phyloP scores from a whole-genome alignment of 1,140 invertebrate species.

The Zaprionus camerounensis region DNA sequence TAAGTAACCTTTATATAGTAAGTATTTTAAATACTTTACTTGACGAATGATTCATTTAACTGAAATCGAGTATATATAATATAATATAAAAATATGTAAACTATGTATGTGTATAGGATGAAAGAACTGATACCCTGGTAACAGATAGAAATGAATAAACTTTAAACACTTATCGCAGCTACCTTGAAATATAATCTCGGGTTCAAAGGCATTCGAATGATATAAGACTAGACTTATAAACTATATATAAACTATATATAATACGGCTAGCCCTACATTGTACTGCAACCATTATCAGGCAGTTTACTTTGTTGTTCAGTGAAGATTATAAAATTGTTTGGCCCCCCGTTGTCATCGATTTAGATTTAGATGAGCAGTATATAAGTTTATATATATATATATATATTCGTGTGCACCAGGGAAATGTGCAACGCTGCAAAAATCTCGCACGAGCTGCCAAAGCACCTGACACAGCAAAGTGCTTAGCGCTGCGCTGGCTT shows the following conservation, averaged over 20 bases:
- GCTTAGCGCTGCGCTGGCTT: background rate
- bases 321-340: background rate
- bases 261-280: background rate
- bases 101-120: background rate
- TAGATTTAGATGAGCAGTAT: background rate
- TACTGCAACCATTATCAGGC: background rate
- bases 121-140: background rate
- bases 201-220: background rate
- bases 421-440: constrained; percentile 24
- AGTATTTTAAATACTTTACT: background rate
- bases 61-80: background rate
- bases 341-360: background rate
- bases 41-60: background rate
- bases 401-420: background rate
- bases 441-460: background rate
- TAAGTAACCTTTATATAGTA: background rate
- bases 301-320: background rate
- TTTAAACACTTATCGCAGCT: background rate
- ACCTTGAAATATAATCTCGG: background rate
- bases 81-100: background rate
- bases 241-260: background rate
- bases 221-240: background rate
- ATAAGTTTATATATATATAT: background rate
- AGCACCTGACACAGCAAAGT: constrained; percentile 39
- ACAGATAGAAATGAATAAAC: background rate